Evolutionary conservation across 2,113 vertebrate genomes (phyloP).

Genomic region (Vidua macroura): DNA sequence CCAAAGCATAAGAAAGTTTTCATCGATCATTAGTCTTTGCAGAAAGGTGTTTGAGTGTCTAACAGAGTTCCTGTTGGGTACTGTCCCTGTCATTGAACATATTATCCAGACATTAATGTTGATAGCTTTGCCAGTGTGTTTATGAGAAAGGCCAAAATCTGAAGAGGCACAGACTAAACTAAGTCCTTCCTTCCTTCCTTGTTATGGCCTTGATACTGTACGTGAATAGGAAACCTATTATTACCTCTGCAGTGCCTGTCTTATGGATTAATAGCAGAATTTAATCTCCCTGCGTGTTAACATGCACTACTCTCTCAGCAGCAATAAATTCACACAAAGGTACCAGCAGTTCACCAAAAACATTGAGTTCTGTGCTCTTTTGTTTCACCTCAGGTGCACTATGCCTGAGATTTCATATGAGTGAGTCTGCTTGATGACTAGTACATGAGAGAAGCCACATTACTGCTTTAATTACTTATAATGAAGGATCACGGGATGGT

Average conservation of each 20-base stretch:
- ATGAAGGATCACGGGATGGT: conserved; percentile 47
- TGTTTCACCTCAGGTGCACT: conserved; percentile 41
- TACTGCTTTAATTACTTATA: conserved; percentile 58
- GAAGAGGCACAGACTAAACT: conserved; percentile 44
- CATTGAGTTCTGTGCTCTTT: conserved; percentile 29
- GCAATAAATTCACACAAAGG: conserved; percentile 45
- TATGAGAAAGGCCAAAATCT: conserved; percentile 45
- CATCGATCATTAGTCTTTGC: neutral
- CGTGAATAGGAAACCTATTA: neutral
- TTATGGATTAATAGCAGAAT: conserved; percentile 56
- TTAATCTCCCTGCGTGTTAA: conserved; percentile 43
- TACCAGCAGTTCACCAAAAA: conserved; percentile 42
- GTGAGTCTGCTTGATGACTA: conserved; percentile 21
- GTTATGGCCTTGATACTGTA: neutral
- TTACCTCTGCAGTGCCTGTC: conserved; percentile 15
- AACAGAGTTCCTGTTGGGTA: conserved; percentile 21
- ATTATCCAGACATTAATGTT: conserved; percentile 12
- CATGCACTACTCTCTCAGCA: conserved; percentile 9
- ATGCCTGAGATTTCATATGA: neutral
- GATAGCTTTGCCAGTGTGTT: conserved; percentile 46
- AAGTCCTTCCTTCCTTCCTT: conserved; percentile 30
- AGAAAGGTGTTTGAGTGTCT: neutral
- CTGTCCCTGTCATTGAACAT: neutral
- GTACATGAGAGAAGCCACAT: neutral
- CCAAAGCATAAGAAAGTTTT: neutral